Conservation (phyloP, 2,797 vertebrate species). For the Galagoides demidoff region DNA sequence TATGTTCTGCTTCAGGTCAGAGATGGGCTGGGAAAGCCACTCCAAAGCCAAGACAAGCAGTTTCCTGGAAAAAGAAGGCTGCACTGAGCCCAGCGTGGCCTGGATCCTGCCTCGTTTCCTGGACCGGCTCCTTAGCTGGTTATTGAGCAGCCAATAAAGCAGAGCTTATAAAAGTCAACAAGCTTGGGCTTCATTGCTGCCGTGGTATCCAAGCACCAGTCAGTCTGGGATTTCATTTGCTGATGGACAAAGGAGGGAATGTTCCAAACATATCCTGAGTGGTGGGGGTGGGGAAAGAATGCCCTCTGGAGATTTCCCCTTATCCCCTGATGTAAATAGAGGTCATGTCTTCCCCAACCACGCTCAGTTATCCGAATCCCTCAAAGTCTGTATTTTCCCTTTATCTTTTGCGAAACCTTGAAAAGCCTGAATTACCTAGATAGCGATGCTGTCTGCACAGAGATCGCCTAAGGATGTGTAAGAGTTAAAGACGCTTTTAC, state of each 20-base stretch:
- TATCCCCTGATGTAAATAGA: background rate
- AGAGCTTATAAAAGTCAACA: constrained; percentile 28
- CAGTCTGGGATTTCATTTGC: constrained; percentile 35
- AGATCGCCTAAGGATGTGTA: background rate
- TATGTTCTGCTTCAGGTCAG: background rate
- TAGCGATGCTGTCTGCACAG: no score
- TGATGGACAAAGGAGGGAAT: background rate
- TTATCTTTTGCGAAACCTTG: background rate
- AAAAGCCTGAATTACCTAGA: background rate
- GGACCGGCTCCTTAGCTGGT: background rate
- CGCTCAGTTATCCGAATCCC: background rate
- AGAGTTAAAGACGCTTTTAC: background rate
- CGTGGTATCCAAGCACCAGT: background rate
- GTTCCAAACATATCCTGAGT: background rate
- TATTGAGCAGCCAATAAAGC: constrained; percentile 54
- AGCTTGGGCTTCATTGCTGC: background rate
- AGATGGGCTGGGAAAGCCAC: background rate
- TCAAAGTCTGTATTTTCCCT: background rate
- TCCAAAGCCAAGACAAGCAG: background rate
- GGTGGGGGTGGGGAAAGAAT: background rate
- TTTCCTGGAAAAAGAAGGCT: constrained; percentile 57
- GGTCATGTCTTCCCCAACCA: background rate
- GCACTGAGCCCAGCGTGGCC: background rate
- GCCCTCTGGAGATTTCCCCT: background rate
- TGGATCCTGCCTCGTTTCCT: constrained; percentile 45